Conservation (phyloP, 1,140 invertebrate species). For the Pemphigus obesinymphae region DNA sequence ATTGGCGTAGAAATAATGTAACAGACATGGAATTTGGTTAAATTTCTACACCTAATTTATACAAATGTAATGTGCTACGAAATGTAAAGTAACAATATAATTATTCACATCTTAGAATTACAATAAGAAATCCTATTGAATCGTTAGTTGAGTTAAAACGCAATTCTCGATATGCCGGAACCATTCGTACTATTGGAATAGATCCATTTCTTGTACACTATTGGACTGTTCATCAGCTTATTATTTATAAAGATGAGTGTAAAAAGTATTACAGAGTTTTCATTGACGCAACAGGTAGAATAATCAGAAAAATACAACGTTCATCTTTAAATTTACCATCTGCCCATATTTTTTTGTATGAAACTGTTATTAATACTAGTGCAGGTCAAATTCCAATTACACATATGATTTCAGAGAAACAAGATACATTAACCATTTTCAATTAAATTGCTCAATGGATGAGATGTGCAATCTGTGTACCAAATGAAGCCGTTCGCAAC, state of each 20-base stretch:
- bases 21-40: no score
- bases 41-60: no score
- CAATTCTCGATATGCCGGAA: neutral
- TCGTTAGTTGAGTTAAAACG: neutral
- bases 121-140: neutral
- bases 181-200: neutral
- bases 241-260: neutral
- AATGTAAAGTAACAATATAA: neutral
- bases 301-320: neutral
- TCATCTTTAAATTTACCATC: neutral
- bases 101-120: neutral
- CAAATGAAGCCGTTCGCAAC: no score
- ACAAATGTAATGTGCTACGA: neutral
- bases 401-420: neutral
- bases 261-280: neutral
- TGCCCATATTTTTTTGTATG: neutral
- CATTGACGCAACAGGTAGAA: neutral
- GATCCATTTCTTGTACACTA: neutral
- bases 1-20: no score
- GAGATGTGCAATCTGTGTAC: neutral
- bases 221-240: neutral
- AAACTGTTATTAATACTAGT: neutral
- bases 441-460: neutral
- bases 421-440: neutral
- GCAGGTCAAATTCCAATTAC: neutral